These are phyloP conservation scores for Ophiodon elongatus DNA, from an alignment of 2,113 vertebrate genomes.

Conservation along the genomic window DNA sequence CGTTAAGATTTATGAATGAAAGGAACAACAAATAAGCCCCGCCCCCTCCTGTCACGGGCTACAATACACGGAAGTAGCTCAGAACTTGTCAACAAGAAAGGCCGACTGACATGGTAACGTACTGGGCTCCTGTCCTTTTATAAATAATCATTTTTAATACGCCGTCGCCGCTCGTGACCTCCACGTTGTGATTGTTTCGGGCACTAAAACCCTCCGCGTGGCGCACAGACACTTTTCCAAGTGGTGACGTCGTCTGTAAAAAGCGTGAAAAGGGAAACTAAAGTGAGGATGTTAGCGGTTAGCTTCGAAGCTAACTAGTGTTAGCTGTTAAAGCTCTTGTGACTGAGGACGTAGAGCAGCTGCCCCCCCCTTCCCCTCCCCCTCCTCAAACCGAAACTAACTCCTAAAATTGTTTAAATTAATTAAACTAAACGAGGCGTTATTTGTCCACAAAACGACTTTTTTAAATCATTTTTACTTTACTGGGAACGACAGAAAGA, in stretches of 20 bases:
- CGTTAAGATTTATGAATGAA: conserved; percentile 46
- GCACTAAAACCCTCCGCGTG: accelerated
- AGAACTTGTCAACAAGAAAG: conserved; percentile 82
- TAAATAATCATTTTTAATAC: neutral
- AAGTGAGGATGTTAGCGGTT: conserved; percentile 64
- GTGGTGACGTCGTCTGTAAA: conserved; percentile 26
- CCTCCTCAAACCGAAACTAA: conserved; percentile 47
- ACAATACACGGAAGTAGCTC: conserved; percentile 79
- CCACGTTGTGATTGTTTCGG: neutral
- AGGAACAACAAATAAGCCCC: conserved; percentile 7
- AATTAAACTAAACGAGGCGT: accelerated
- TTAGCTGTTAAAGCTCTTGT: conserved; percentile 31
- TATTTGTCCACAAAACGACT: accelerated
- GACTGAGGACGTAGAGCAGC: conserved; percentile 25
- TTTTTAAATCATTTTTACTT: accelerated
- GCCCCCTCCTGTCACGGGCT: conserved; percentile 45
- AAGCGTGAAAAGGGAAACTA: conserved; percentile 7
- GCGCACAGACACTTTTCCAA: neutral
- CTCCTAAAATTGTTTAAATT: neutral
- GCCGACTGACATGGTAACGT: conserved; percentile 71
- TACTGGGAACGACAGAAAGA: accelerated
- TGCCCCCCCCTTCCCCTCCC: neutral
- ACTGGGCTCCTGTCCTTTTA: neutral
- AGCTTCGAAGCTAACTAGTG: conserved; percentile 37
- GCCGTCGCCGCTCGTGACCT: accelerated